A percentile compares a stretch with the other conserved stretches of the same genome.
phyloP scores from a whole-genome alignment of 2,888 invertebrate genomes.

The Tipula confusa region DNA sequence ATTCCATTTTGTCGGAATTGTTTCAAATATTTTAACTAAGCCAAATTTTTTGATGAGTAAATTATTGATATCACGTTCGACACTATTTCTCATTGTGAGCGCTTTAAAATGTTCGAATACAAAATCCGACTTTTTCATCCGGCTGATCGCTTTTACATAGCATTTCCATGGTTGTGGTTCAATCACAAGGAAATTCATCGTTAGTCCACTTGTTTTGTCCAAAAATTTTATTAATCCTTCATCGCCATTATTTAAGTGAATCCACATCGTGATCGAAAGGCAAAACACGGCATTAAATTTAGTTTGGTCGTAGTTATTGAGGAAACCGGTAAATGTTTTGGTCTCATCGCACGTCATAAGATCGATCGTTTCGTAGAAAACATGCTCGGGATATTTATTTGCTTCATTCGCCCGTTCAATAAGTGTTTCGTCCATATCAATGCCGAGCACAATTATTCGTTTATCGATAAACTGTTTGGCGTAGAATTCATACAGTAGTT shows the following conservation, averaged over 20 bases:
- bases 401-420: constrained; percentile 62
- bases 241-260: constrained; percentile 81
- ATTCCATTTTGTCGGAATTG: constrained; percentile 62
- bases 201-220: constrained; percentile 51
- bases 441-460: constrained; percentile 52
- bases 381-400: constrained; percentile 47
- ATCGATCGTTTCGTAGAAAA: constrained; percentile 59
- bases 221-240: constrained; percentile 63
- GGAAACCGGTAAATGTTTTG: constrained; percentile 35
- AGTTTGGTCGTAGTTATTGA: constrained; percentile 43
- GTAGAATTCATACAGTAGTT: constrained; percentile 55
- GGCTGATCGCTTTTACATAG: constrained; percentile 69
- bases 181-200: constrained; percentile 59
- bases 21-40: constrained; percentile 56
- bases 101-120: constrained; percentile 58
- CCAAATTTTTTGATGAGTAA: constrained; percentile 51
- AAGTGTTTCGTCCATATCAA: constrained; percentile 70
- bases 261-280: constrained; percentile 88
- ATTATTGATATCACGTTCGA: constrained; percentile 59
- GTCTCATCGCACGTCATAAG: constrained; percentile 53
- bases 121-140: constrained; percentile 59
- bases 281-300: constrained; percentile 68
- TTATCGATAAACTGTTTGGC: constrained; percentile 33
- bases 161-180: constrained; percentile 87
- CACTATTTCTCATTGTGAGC: constrained; percentile 58